Conservation (phyloP, 2,113 vertebrate species). For the Centrocercus urophasianus region DNA sequence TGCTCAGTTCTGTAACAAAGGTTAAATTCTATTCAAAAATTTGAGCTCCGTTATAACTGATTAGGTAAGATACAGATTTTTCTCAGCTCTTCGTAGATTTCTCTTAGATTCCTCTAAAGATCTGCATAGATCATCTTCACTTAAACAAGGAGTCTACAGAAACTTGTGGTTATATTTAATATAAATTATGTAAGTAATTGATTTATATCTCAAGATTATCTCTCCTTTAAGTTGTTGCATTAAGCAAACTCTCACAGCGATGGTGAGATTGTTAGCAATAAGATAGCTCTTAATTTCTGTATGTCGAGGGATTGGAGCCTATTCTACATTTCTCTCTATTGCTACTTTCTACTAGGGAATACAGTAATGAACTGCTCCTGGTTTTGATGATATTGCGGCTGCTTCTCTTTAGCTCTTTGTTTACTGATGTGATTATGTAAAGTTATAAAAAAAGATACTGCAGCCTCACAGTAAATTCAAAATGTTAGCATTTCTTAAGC, state of each 20-base stretch:
- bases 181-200: neutral
- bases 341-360: neutral
- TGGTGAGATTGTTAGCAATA: neutral
- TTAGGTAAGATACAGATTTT: neutral
- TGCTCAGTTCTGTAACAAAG: neutral
- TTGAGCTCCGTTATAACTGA: neutral
- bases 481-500: neutral
- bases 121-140: neutral
- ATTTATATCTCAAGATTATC: neutral
- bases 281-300: neutral
- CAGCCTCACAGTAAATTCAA: neutral
- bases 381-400: neutral
- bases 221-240: neutral
- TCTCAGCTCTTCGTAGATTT: neutral
- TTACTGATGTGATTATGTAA: neutral
- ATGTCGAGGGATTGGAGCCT: neutral
- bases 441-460: neutral
- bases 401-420: neutral
- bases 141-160: neutral
- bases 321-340: neutral
- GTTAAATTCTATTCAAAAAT: neutral
- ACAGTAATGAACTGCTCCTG: neutral
- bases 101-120: no score
- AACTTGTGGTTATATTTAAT: neutral
- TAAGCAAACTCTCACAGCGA: neutral